Evolutionary conservation across 2,113 vertebrate species (phyloP).

Genomic region (Notothenia rossii): DNA sequence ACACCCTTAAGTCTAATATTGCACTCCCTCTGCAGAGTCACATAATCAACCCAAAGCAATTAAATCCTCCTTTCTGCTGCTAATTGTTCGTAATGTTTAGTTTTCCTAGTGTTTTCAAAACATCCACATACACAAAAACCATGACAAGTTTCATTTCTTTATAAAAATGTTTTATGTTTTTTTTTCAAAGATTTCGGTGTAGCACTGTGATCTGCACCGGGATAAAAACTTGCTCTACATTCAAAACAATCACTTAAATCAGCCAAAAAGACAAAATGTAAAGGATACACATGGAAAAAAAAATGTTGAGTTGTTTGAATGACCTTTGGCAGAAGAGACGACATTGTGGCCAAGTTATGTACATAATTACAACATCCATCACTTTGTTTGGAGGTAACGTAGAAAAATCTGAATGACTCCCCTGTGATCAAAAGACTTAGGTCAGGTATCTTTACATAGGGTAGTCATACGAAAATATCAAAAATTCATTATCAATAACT

Average conservation of each 20-base stretch:
- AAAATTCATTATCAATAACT: constrained; percentile 14
- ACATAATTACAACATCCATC: constrained; percentile 69
- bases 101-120: constrained; percentile 14
- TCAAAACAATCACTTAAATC: constrained; percentile 26
- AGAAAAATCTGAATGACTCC: constrained; percentile 5
- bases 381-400: constrained; percentile 14
- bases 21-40: constrained; percentile 14
- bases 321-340: constrained; percentile 31
- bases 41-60: constrained; percentile 25
- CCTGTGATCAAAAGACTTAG: constrained; percentile 10
- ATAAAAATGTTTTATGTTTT: constrained; percentile 67
- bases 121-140: constrained; percentile 14
- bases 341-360: constrained; percentile 51
- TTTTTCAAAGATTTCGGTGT: constrained; percentile 18
- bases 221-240: constrained; percentile 31
- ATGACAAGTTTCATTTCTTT: constrained; percentile 56
- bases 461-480: constrained; percentile 28
- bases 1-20: constrained; percentile 3
- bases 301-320: constrained; percentile 5
- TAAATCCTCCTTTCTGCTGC: constrained; percentile 11
- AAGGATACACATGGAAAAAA: constrained; percentile 19
- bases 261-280: constrained; percentile 11
- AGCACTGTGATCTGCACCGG: constrained; percentile 16
- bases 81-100: not conserved
- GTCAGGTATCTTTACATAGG: not conserved